These are phyloP conservation scores for Glaucopsyche alexis DNA, from an alignment of 2,888 invertebrate species.

Conservation along the genomic window DNA sequence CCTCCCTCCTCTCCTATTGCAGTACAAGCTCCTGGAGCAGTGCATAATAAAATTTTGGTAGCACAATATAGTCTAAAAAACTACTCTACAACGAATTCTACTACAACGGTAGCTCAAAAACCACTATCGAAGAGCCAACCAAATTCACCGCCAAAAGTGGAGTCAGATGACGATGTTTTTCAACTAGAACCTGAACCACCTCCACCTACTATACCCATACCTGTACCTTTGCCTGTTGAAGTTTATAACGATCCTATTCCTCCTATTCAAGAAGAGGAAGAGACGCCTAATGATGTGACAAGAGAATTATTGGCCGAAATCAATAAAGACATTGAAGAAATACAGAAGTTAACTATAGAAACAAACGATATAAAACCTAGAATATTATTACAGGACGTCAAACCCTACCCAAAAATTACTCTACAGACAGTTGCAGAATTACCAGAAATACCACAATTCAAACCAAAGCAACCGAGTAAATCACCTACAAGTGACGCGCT, in stretches of 20 bases:
- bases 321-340: constrained; percentile 74
- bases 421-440: constrained; percentile 81
- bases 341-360: constrained; percentile 73
- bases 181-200: constrained; percentile 58
- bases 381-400: constrained; percentile 70
- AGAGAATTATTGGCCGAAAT: constrained; percentile 68
- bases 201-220: constrained; percentile 48
- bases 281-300: constrained; percentile 61
- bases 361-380: constrained; percentile 64
- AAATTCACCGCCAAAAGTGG: constrained; percentile 72
- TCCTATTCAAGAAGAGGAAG: constrained; percentile 70
- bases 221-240: constrained; percentile 57
- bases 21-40: constrained; percentile 70
- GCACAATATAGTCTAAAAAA: constrained; percentile 80
- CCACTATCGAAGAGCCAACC: constrained; percentile 74
- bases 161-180: constrained; percentile 60
- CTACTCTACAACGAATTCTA: constrained; percentile 59
- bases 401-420: constrained; percentile 80
- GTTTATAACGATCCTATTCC: constrained; percentile 69
- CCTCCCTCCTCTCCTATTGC: constrained; percentile 81
- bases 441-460: constrained; percentile 82
- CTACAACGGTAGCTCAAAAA: constrained; percentile 53
- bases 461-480: constrained; percentile 59
- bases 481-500: constrained; percentile 59
- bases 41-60: constrained; percentile 77